Evolutionary conservation across 1,140 invertebrate species (phyloP), one percentile per base, ranked within the genome.

Genomic region (Brachionus plicatilis): DNA sequence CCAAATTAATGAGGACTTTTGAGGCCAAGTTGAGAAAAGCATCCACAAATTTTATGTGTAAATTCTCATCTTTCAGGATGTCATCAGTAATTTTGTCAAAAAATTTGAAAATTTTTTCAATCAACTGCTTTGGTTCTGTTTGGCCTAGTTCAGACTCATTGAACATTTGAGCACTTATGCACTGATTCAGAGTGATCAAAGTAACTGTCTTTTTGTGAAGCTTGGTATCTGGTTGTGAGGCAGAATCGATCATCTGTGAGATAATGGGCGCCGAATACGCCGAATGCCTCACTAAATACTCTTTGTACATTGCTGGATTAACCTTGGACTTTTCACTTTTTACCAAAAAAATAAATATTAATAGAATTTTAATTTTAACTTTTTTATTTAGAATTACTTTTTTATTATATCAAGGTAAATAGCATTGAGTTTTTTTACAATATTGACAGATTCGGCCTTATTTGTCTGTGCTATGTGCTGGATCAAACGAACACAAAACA

Each of bases 401-500:
- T 76, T 76, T 27, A 76, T 29, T 47, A 76, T 29, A 27, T 76
- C 45, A 27, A 76, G 41, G n/a, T 82, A 82, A 65, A 82, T 29
- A 60, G 27, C 8, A 45, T 27, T 82, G n/a, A 82, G 41, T 68
- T 82, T 82, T 82, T 82, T 68, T 29, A 76, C 12, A 27, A 82
- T 82, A 33, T 82, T 60, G 17, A 37, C 29, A 12, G 37, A 65
- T 65, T 82, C 33, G 8, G 8, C 27, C n/a, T 60, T 29, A 17
- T 82, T 20, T 17, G 24, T 24, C n/a, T 60, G 37, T 14, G 53
- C 79, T 60, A 11, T 41, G 60, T 65, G 65, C 27, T 45, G 53
- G 37, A 82, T 82, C 43, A 82, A 47, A 65, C 79, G 79, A 47
- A 82, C 79, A 47, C 79, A 82, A 65, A 82, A 82, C 79, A 82